Percentiles rank a stretch among this genome's conserved stretches.
These are phyloP conservation scores for Drosophila hamatofila DNA, from an alignment of 2,888 invertebrate species.

Conservation along the genomic window DNA sequence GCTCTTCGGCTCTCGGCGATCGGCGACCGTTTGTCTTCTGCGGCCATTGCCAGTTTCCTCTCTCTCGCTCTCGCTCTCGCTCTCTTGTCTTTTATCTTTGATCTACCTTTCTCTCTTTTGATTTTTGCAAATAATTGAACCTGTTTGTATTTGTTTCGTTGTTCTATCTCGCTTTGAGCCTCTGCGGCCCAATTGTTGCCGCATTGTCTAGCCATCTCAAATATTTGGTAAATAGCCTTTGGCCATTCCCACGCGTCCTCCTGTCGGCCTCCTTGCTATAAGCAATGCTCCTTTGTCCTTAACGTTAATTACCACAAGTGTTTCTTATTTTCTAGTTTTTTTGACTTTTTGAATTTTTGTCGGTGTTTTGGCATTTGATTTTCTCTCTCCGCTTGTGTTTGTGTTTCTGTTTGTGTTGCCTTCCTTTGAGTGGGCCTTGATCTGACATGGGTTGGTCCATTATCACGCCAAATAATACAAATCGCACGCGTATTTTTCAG, in stretches of 20 bases:
- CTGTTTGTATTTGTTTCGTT: constrained; percentile 63
- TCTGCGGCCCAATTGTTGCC: constrained; percentile 48
- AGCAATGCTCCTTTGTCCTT: constrained; percentile 58
- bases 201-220: constrained; percentile 68
- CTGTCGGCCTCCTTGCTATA: constrained; percentile 66
- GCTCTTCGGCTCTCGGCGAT: constrained; percentile 26
- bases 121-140: constrained; percentile 72
- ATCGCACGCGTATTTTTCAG: constrained; percentile 78
- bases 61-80: constrained; percentile 12
- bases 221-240: constrained; percentile 74
- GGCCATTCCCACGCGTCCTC: constrained; percentile 63
- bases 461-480: constrained; percentile 64
- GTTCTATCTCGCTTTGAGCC: constrained; percentile 21
- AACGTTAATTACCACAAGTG: constrained; percentile 76
- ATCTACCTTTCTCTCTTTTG: constrained; percentile 9
- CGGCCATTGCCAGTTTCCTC: constrained; percentile 52
- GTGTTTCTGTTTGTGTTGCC: constrained; percentile 19
- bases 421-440: constrained; percentile 64
- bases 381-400: constrained; percentile 20
- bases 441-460: constrained; percentile 50
- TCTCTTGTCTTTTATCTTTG: constrained; percentile 1
- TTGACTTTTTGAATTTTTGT: constrained; percentile 45
- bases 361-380: constrained; percentile 76
- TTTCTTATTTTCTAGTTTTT: constrained; percentile 20
- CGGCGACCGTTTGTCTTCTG: constrained; percentile 61